phyloP scores from a whole-genome alignment of 1,140 invertebrate genomes.

The Homalodisca vitripennis region DNA sequence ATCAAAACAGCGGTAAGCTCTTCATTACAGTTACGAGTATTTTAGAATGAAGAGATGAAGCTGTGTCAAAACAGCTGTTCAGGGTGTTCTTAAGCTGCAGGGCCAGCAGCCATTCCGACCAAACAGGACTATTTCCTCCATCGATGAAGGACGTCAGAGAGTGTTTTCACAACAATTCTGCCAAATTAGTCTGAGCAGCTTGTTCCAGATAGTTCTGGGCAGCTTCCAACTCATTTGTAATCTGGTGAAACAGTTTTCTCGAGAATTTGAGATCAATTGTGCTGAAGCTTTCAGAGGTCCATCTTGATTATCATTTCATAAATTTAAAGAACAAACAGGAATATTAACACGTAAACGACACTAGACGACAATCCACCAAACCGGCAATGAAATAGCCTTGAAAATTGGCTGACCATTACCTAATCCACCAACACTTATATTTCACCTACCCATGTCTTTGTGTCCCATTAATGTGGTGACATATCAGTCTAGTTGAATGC shows the following conservation, averaged over 20 bases:
- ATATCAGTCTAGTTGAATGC: no score
- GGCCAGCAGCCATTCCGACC: slow-evolving; percentile 96
- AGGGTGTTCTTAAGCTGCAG: slow-evolving; percentile 99
- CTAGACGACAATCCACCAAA: background rate
- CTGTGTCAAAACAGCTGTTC: background rate
- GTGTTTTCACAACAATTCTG: slow-evolving; percentile 90
- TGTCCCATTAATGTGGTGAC: no score
- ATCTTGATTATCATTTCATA: slow-evolving; percentile 50
- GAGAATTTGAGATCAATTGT: slow-evolving; percentile 82
- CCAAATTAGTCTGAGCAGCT: slow-evolving; percentile 87
- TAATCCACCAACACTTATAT: background rate
- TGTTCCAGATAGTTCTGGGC: slow-evolving; percentile 92
- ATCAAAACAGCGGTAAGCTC: slow-evolving; percentile 19
- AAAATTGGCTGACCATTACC: background rate
- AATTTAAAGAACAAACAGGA: slow-evolving; percentile 17
- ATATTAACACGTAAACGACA: slow-evolving; percentile 1
- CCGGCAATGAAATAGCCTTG: slow-evolving; percentile 22
- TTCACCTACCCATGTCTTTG: background rate
- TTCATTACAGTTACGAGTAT: no score
- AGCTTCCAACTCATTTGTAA: slow-evolving; percentile 90
- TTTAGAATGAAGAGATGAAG: no score
- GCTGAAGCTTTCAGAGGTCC: slow-evolving; percentile 64
- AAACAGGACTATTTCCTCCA: slow-evolving; percentile 84
- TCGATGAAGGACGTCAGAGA: slow-evolving; percentile 91
- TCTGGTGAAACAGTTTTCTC: slow-evolving; percentile 96